Base-by-base conservation (phyloP, 1,140 invertebrate genomes). In the Acromyrmex echinatior region DNA sequence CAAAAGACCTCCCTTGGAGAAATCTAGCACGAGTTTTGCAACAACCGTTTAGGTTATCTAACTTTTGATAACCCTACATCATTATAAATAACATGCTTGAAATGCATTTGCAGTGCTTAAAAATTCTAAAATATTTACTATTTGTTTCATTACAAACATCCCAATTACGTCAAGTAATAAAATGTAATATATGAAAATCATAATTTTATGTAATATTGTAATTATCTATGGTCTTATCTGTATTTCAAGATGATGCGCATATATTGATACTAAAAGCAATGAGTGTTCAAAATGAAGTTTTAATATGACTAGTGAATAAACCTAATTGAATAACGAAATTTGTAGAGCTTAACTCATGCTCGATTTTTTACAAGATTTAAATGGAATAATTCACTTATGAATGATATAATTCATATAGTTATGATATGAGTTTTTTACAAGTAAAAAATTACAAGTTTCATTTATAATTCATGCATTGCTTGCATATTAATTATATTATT, bases 1-100 rank as follows among this genome's bases (percentile, higher is more conserved):
- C 28, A 58, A 0, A 63, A 91, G 87, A 89, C 92, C 93, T 92
- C 92, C 92, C 93, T 87, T 86, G 78, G 91, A 77, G 91, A 92
- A 90, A 92, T 88, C 90, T 91, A 89, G 86, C 87, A 92, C 85
- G 84, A 89, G 89, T 94, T 91, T 93, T 92, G 90, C 89, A 93
- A 93, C 58, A 85, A 49, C 28, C 74, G 86, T 25, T 4, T 70
- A 74, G 87, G 92, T 93, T 93, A 94, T 93, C 93, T 49, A 73
- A 31, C 63, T 21, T 74, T 31, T 79, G 93, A 95, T 95, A 94
- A 95, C 93, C 93, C 77, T 78, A 80, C 87, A 82, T 93, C 86
- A 90, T 88, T 88, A 58, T 74, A 85, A 86, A 91, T 28, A 58
- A 65, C 71, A 86, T 84, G 71, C 80, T 85, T 77, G n/a, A 25